A percentile compares a stretch with the other conserved stretches of the same genome.
These are phyloP conservation scores for Leptopilina drosophilae DNA, from an alignment of 2,888 invertebrate genomes.

Conservation along the genomic window DNA sequence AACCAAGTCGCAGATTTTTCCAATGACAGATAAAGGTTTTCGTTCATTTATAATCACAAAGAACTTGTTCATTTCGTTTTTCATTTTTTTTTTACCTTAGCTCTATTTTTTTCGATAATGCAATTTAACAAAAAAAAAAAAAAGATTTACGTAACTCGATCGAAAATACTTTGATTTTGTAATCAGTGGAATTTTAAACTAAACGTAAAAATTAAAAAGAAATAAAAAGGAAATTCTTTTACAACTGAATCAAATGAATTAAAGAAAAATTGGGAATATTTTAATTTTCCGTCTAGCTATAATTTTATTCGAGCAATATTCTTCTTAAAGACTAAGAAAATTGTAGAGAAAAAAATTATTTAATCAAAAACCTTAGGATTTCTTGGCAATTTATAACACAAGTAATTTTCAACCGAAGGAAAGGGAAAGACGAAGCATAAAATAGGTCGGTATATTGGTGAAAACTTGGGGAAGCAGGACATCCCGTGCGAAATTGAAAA, in stretches of 20 bases:
- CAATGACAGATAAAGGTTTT: constrained; percentile 27
- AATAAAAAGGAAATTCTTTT: too few species aligned
- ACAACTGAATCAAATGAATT: too few species aligned
- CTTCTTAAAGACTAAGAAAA: neutral
- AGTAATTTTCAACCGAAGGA: neutral
- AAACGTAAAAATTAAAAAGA: too few species aligned
- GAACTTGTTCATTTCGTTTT: neutral
- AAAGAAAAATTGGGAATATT: too few species aligned
- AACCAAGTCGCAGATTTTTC: neutral
- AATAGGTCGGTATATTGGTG: constrained; percentile 21
- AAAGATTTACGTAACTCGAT: too few species aligned
- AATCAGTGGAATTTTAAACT: too few species aligned
- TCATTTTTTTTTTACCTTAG: neutral
- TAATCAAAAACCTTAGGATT: neutral
- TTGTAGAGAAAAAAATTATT: neutral
- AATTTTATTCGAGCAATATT: too few species aligned
- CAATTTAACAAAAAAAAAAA: constrained; percentile 22
- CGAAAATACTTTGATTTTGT: too few species aligned
- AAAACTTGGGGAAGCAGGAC: constrained; percentile 10
- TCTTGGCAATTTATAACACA: neutral
- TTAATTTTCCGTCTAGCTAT: too few species aligned
- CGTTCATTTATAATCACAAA: constrained; percentile 10
- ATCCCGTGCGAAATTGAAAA: constrained; percentile 61
- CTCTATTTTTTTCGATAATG: neutral
- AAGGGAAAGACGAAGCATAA: constrained; percentile 16